Evolutionary conservation across 2,888 invertebrate species (phyloP), one percentile per base, ranked within the genome.

Genomic region (Pseudoips prasinana): DNA sequence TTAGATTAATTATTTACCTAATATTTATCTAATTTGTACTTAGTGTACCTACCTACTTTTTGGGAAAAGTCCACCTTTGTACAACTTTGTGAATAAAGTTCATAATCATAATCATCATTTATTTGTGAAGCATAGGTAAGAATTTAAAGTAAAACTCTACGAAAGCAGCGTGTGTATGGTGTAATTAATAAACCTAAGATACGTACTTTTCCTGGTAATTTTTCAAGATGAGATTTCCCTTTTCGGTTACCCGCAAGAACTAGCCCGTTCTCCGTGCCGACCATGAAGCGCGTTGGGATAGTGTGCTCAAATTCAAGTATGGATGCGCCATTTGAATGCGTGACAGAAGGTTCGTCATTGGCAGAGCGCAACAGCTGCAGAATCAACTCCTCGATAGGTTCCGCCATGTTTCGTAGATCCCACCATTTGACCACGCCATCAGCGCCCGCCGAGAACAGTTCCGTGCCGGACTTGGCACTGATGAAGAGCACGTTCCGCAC

Each of bases 381-480:
- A 22, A 92, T 83, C 52, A 95, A 80, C 47, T 90, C 90, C 40
- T 93, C 93, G 7, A 90, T 82, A 6, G 92, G 92, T 54, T 90
- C 90, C 8, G 73, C 75, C 49, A 94, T 70, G 57, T 92, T 91
- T 8, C 94, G 86, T 7, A 90, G 88, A 73, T 94, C 94, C 94
- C 94, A 94, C 94, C 94, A 94, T 71, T 93, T 91, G 24, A 94
- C 92, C 75, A 93, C 94, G 1, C 98, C 98, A 73, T 98, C 98
- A 1, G 95, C 93, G 0, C 96, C 94, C 0, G 94, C 91, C 1
- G 97, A 97, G 81, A 98, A 98, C 72, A 97, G 97, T 73, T 98
- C 98, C 0, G 93, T 93, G 0, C 96, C 96, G 1, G 96, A 94
- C 85, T 98, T 98, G 1, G 97, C 95, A 70, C 94, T 94, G 38